Evolutionary conservation across 2,888 invertebrate genomes (phyloP).

Genomic region (Chymomyza fuscimana): DNA sequence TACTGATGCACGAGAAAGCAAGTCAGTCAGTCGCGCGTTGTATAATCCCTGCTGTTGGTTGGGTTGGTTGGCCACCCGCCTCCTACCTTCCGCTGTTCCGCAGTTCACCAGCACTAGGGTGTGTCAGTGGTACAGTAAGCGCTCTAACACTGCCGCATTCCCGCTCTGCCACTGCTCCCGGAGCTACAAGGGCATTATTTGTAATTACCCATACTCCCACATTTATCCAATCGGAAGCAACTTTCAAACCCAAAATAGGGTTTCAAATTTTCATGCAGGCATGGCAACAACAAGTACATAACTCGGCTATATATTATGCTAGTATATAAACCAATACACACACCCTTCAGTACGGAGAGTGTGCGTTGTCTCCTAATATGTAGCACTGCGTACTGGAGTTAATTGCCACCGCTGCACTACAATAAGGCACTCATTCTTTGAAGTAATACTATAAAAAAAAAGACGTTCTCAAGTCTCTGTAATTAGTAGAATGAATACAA

Average conservation of each 20-base stretch:
- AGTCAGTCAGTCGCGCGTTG: conserved; percentile 60
- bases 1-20: conserved; percentile 61
- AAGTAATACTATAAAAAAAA: no score
- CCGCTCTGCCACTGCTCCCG: conserved; percentile 6
- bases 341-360: not conserved
- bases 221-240: conserved; percentile 76
- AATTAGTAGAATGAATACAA: no score
- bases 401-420: no score
- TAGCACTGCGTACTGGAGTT: no score
- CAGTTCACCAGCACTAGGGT: conserved; percentile 48
- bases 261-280: conserved; percentile 64
- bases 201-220: conserved; percentile 75
- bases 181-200: conserved; percentile 60
- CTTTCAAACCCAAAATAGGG: conserved; percentile 76
- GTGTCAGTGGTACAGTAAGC: conserved; percentile 57
- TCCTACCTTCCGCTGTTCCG: not conserved
- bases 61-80: not conserved
- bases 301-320: not conserved
- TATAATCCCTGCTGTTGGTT: conserved; percentile 6
- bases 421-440: no score
- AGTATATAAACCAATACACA: conserved; percentile 24
- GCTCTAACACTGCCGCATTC: not conserved
- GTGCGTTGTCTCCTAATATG: no score
- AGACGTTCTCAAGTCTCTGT: no score
- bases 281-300: conserved; percentile 48